Percentiles rank a stretch among this genome's conserved stretches.
phyloP scores from a whole-genome alignment of 2,797 vertebrate genomes.

The Tragopan temminckii region DNA sequence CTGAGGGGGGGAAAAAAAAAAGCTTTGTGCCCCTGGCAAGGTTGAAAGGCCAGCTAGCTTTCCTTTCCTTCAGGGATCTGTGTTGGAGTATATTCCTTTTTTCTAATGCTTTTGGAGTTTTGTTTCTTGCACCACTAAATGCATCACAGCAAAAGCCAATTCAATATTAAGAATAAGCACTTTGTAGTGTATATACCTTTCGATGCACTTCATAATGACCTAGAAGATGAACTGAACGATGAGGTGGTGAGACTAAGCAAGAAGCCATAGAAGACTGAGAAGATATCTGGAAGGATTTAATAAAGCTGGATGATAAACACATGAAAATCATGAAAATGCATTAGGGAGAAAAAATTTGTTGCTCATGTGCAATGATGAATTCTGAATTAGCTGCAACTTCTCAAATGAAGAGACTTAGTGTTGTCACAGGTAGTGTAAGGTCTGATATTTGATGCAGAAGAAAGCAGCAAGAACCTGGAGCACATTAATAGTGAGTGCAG shows the following conservation, averaged over 20 bases:
- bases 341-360: constrained; percentile 31
- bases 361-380: constrained; percentile 68
- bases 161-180: neutral
- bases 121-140: neutral
- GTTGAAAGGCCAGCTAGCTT: neutral
- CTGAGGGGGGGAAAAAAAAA: neutral
- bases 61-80: neutral
- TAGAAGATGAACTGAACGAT: constrained; percentile 32
- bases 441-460: neutral
- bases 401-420: constrained; percentile 8
- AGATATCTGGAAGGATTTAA: constrained; percentile 72
- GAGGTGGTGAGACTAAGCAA: constrained; percentile 63
- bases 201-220: neutral
- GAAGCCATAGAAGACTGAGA: constrained; percentile 60
- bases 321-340: constrained; percentile 42
- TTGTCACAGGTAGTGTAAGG: neutral
- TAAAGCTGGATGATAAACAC: constrained; percentile 62
- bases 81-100: neutral
- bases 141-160: neutral
- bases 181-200: neutral
- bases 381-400: constrained; percentile 67
- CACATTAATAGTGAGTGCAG: neutral
- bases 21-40: neutral
- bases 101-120: neutral
- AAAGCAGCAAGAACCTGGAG: neutral